Base-by-base conservation (phyloP, 2,888 invertebrate genomes). In the Lapara coniferarum region DNA sequence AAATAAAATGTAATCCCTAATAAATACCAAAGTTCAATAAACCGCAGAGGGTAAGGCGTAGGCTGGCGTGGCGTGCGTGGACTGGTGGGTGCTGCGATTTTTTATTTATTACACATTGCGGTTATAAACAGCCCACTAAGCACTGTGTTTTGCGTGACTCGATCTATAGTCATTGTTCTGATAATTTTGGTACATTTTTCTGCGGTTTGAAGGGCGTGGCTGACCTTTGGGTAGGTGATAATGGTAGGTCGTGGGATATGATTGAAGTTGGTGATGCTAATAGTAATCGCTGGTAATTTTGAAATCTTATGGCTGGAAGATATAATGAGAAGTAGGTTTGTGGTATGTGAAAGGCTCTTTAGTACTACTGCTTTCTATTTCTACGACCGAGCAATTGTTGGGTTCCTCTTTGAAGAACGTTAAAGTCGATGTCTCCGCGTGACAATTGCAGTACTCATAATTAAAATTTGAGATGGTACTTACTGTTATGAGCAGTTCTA, bases 1-100 rank as follows among this genome's bases (percentile, higher is more conserved):
- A 4, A 49, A 49, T 25, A 63, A 19, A 49, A 46, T 13, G 13
- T 12, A 46, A 13, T n/a, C 16, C 63, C 12, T 46, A 59, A 25
- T 46, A 46, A 63, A 63, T 49, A 63, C 46, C 63, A 16, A 19
- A 63, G 63, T 63, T 63, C 19, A 63, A 63, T 46, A 63, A 49
- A 49, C 63, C 46, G 53, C 10, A 13, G 16, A 53, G 53, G 51
- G 66, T 52, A 59, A 53, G 59, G 44, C 19, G 19, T 55, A 12
- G 19, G 55, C 10, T 69, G 10, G 52, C 68, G 63, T 63, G 68
- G 58, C 52, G 30, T 52, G 59, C 19, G 53, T 52, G 16, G 44
- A 25, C 44, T 63, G 37, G 46, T 46, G 19, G 63, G 49, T 63
- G 63, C 7, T 13, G 16, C 46, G 44, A n/a, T 59, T 59, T 59